Percentiles rank a stretch among this genome's conserved stretches.
Conservation (phyloP, 2,888 invertebrate species). For the Leptogaster cylindrica region DNA sequence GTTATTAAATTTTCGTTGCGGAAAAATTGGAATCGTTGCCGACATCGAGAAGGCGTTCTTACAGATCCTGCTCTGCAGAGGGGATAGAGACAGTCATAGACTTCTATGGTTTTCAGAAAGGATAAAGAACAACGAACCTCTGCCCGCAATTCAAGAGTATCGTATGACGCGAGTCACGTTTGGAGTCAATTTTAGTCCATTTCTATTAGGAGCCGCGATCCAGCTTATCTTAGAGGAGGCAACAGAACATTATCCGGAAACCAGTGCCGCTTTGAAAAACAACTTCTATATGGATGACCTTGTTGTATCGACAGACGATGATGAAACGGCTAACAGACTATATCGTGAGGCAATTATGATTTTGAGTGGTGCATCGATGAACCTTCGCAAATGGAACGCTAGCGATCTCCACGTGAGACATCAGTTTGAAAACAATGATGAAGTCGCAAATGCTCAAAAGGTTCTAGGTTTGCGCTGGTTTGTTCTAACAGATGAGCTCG, state of each 20-base stretch:
- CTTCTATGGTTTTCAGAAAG: neutral
- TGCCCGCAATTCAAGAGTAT: neutral
- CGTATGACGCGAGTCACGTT: conserved; percentile 40
- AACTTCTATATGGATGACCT: conserved; percentile 42
- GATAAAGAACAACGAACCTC: neutral
- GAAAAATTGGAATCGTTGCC: neutral
- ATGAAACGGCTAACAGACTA: conserved; percentile 21
- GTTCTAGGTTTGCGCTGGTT: neutral
- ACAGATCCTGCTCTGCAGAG: neutral
- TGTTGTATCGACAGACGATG: conserved; percentile 11
- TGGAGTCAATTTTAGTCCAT: conserved; percentile 39
- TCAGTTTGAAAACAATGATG: neutral
- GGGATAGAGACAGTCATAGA: neutral
- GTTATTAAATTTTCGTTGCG: neutral
- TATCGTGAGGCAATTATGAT: conserved; percentile 26
- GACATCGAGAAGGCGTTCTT: neutral
- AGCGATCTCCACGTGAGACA: conserved; percentile 20
- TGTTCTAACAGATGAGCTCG: neutral
- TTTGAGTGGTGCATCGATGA: conserved; percentile 29
- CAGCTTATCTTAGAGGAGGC: conserved; percentile 11
- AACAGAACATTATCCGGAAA: neutral
- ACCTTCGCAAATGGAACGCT: conserved; percentile 32
- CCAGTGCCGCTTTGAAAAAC: neutral
- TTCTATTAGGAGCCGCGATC: conserved; percentile 26
- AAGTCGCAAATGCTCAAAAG: neutral